Evolutionary conservation across 2,888 invertebrate species (phyloP), one percentile per base, ranked within the genome.

Genomic region (Trissolcus brochymenae): DNA sequence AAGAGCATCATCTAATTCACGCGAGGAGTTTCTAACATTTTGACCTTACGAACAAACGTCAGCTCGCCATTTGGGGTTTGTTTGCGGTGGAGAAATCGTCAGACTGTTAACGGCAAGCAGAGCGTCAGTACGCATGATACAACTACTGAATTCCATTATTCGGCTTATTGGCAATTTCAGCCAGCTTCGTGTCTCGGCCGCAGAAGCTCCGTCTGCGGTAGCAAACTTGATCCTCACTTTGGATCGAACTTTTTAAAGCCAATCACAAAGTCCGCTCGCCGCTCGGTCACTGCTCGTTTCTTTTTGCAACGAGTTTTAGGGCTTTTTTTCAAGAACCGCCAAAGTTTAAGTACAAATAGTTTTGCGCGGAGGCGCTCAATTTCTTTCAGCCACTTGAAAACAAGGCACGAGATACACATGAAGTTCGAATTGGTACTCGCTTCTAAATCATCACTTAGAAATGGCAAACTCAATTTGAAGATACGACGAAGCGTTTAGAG

Each of bases 111-210:
- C 60, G 65, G 11, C 9, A 40, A 50, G 76, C 62, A 50, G 55
- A 65, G 56, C 66, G 57, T 66, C 61, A 61, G 70, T 43, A 60
- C 54, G 55, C 65, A 35, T 35, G 76, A 76, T 76, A 62, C 61
- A 76, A 67, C 57, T 67, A 41, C 76, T 59, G 62, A 62, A 67
- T 72, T 62, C 66, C 71, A 72, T 76, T 76, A 72, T 76, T 76
- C 57, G 67, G 62, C 76, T 76, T 76, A 65, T 76, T 76, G 71
- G 61, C 76, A 71, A 76, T 72, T 76, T 76, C 51, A 60, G 46
- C 6, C 68, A 49, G 29, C 29, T 56, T 11, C 29, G 46, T 46
- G 46, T 35, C 35, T 9, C 35, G 35, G 35, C 35, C 46, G 46
- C 46, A 16, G 46, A 46, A 46, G 46, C 16, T 16, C 7, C 55